Evolutionary conservation across 2,797 vertebrate species (phyloP).

Genomic region (Sebastes miniatus): DNA sequence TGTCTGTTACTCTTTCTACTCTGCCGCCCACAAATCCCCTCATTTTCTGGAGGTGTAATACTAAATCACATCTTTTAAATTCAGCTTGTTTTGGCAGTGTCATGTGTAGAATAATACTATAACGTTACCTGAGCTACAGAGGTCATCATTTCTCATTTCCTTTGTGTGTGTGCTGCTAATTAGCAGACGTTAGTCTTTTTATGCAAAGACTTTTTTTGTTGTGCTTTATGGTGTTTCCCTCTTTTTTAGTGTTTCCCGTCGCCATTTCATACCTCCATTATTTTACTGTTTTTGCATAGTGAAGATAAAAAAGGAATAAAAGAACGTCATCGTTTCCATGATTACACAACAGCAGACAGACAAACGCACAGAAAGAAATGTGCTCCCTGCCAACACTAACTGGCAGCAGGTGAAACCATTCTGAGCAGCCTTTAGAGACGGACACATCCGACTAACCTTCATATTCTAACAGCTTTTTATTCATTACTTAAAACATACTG

Average conservation of each 20-base stretch:
- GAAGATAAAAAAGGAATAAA: neutral
- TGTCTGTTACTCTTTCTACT: too few relatives aligned
- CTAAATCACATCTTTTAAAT: too few relatives aligned
- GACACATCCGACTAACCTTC: conserved; percentile 21
- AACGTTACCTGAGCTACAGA: too few relatives aligned
- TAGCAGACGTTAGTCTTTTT: neutral
- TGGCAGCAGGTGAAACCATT: neutral
- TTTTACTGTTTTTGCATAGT: neutral
- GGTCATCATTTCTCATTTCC: too few relatives aligned
- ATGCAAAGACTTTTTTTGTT: neutral
- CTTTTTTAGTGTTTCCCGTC: neutral
- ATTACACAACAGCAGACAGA: neutral
- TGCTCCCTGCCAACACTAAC: neutral
- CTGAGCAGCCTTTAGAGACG: conserved; percentile 26
- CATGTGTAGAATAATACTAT: too few relatives aligned
- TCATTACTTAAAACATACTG: neutral
- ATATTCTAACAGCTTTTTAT: neutral
- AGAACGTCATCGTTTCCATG: too few relatives aligned
- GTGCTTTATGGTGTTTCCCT: neutral
- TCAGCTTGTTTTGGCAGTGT: too few relatives aligned
- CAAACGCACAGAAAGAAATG: neutral
- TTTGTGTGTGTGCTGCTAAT: too few relatives aligned
- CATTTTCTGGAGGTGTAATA: too few relatives aligned
- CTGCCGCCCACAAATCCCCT: too few relatives aligned
- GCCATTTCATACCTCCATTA: neutral